Evolutionary conservation across 2,113 vertebrate genomes (phyloP).

Genomic region (Ctenodactylus gundi): DNA sequence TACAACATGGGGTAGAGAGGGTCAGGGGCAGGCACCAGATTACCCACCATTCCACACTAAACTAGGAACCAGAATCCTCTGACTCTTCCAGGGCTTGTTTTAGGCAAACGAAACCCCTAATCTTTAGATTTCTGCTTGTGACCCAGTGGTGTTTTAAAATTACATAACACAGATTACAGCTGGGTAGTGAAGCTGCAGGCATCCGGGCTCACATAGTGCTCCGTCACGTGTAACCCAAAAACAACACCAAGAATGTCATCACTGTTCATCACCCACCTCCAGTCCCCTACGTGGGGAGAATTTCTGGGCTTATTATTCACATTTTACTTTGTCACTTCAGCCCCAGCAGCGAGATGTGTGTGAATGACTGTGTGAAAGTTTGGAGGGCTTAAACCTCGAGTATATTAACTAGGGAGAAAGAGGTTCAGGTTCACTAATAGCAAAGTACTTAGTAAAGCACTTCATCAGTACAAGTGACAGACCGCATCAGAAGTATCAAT

Average conservation of each 20-base stretch:
- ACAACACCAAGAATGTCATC: too few species aligned
- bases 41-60: rapidly evolving
- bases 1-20: not conserved
- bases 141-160: not conserved
- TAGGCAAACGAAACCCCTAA: not conserved
- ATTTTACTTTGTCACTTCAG: not conserved
- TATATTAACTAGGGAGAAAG: not conserved
- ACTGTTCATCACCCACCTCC: too few species aligned
- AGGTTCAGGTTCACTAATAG: not conserved
- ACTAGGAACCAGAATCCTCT: not conserved
- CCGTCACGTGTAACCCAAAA: not conserved
- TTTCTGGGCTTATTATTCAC: not conserved
- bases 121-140: not conserved
- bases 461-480: not conserved
- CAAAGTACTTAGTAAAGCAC: not conserved
- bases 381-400: not conserved
- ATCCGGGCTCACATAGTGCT: rapidly evolving
- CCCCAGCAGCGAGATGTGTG: too few species aligned
- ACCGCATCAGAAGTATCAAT: rapidly evolving
- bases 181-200: not conserved
- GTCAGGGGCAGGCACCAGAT: not conserved
- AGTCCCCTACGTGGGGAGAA: too few species aligned
- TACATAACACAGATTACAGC: not conserved
- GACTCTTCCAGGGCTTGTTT: not conserved
- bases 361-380: too few species aligned